Conservation (phyloP, 2,797 vertebrate genomes). For the Takifugu ocellatus region DNA sequence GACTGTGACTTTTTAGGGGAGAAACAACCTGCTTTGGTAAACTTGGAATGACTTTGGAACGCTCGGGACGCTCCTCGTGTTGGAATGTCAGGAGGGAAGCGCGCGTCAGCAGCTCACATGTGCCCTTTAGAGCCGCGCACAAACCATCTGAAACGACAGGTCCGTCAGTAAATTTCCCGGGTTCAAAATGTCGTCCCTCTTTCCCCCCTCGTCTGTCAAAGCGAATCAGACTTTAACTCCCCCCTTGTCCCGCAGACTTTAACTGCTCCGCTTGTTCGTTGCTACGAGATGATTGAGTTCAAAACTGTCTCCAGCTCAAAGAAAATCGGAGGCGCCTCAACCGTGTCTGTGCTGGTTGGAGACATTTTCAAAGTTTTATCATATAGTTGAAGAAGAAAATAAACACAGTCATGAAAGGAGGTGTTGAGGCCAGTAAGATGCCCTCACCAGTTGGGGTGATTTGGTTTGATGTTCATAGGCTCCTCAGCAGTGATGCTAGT, state of each 20-base stretch:
- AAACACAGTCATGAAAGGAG: no score
- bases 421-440: no score
- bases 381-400: no score
- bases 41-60: constrained; percentile 74
- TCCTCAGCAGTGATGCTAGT: no score
- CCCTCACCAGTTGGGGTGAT: no score
- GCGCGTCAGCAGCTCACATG: constrained; percentile 58
- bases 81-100: constrained; percentile 53
- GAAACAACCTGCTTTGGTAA: constrained; percentile 70
- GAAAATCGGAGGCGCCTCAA: no score
- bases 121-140: constrained; percentile 26
- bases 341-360: no score
- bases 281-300: not conserved
- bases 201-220: constrained; percentile 34
- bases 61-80: constrained; percentile 46
- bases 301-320: no score
- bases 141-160: constrained; percentile 54
- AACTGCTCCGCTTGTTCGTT: not conserved
- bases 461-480: no score
- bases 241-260: constrained; percentile 8
- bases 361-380: no score
- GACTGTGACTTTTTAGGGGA: constrained; percentile 67
- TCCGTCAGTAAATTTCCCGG: constrained; percentile 42
- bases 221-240: constrained; percentile 25
- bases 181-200: constrained; percentile 45